Percentiles rank a stretch among this genome's conserved stretches.
These are phyloP conservation scores for Aquatica leii DNA, from an alignment of 2,888 invertebrate genomes.

Conservation along the genomic window DNA sequence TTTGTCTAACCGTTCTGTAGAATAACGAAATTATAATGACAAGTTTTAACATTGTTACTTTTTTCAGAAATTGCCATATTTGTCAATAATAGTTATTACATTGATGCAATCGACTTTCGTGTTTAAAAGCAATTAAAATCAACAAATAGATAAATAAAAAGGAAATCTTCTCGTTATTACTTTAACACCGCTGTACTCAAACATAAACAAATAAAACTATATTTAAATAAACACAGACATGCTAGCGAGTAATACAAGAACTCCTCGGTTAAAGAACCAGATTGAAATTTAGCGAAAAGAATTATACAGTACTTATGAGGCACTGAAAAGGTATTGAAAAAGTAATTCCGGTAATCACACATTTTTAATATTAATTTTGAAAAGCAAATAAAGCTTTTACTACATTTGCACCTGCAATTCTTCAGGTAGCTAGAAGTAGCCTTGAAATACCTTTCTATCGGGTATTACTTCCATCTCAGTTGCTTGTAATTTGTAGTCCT, in stretches of 20 bases:
- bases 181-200: constrained; percentile 15
- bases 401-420: constrained; percentile 48
- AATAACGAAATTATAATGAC: too few relatives aligned
- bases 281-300: constrained; percentile 4
- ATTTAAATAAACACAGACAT: constrained; percentile 23
- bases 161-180: constrained; percentile 11
- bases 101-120: neutral
- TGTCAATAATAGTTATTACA: neutral
- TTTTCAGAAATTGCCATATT: too few relatives aligned
- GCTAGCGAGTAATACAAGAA: constrained; percentile 21
- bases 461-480: constrained; percentile 35
- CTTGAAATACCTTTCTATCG: constrained; percentile 50
- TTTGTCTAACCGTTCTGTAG: too few relatives aligned
- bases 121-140: neutral
- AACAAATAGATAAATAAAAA: constrained; percentile 13
- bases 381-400: constrained; percentile 8
- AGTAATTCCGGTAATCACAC: neutral
- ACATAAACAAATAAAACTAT: constrained; percentile 22
- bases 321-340: neutral
- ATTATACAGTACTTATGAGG: neutral
- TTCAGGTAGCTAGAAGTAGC: constrained; percentile 49
- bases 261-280: constrained; percentile 9
- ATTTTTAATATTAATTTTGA: constrained; percentile 1
- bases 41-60: too few relatives aligned
- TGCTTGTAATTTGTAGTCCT: constrained; percentile 28